These are phyloP conservation scores for Eulemur macaco DNA, from an alignment of 2,113 vertebrate species.

Conservation along the genomic window DNA sequence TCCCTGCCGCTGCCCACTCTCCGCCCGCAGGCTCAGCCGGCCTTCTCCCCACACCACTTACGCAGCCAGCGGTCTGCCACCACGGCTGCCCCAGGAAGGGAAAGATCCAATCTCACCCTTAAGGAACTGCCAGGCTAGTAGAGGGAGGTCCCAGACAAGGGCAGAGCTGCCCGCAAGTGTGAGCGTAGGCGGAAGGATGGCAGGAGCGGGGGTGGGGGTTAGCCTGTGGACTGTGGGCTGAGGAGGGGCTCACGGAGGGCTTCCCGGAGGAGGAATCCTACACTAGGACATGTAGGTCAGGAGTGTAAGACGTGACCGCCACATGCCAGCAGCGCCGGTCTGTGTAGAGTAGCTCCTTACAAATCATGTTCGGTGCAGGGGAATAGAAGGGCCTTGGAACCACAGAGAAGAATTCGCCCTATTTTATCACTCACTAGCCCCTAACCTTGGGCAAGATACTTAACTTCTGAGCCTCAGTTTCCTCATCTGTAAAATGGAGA, in stretches of 20 bases:
- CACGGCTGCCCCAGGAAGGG: neutral
- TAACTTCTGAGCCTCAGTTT: neutral
- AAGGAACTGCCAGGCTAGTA: neutral
- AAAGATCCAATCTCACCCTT: neutral
- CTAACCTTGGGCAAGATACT: neutral
- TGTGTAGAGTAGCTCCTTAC: neutral
- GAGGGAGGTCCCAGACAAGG: neutral
- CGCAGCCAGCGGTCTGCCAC: neutral
- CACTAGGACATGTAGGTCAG: neutral
- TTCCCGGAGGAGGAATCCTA: neutral
- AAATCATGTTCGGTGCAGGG: neutral
- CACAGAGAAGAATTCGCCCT: neutral
- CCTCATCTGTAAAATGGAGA: neutral
- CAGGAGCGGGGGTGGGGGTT: neutral
- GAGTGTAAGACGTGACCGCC: neutral
- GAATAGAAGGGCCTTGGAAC: neutral
- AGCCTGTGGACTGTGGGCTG: neutral
- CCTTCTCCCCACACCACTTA: neutral
- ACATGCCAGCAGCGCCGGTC: neutral
- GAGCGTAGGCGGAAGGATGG: neutral
- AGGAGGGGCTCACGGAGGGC: neutral
- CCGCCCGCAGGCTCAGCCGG: neutral
- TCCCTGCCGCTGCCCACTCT: neutral
- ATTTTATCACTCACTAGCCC: neutral
- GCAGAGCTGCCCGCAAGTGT: neutral